Evolutionary conservation across 2,797 vertebrate species (phyloP).

Genomic region (Muscicapa striata): DNA sequence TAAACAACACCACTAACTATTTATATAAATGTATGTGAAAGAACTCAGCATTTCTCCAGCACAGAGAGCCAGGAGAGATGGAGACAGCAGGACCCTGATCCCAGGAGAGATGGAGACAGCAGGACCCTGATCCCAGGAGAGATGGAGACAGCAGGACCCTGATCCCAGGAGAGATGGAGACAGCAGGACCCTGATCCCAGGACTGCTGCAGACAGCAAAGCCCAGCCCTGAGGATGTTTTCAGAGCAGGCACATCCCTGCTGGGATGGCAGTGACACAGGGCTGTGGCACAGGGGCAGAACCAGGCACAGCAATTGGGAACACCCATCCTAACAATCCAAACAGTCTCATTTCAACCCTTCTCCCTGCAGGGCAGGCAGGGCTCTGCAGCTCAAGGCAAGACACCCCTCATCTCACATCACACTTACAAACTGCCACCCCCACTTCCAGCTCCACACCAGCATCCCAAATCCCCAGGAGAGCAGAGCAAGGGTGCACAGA

Average conservation of each 20-base stretch:
- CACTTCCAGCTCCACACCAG: neutral
- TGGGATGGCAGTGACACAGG: neutral
- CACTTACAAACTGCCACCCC: neutral
- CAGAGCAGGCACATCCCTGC: neutral
- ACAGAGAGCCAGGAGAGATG: neutral
- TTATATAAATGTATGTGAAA: constrained; percentile 26
- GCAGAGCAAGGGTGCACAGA: neutral
- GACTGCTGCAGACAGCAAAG: neutral
- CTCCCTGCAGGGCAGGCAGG: neutral
- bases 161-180: neutral
- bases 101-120: too few relatives aligned
- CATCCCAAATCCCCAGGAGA: neutral
- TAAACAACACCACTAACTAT: constrained; percentile 54
- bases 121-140: neutral
- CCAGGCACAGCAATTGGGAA: neutral
- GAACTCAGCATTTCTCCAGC: neutral
- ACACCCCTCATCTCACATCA: rapidly evolving
- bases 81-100: neutral
- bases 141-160: neutral
- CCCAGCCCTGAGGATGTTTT: neutral
- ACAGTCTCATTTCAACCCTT: neutral
- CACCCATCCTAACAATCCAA: neutral
- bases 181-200: neutral
- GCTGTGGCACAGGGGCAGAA: neutral
- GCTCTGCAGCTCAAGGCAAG: neutral